Evolutionary conservation across 37 sponge, comb jelly and placozoan species (phyloP).

Genomic region (Hormiphora californensis): DNA sequence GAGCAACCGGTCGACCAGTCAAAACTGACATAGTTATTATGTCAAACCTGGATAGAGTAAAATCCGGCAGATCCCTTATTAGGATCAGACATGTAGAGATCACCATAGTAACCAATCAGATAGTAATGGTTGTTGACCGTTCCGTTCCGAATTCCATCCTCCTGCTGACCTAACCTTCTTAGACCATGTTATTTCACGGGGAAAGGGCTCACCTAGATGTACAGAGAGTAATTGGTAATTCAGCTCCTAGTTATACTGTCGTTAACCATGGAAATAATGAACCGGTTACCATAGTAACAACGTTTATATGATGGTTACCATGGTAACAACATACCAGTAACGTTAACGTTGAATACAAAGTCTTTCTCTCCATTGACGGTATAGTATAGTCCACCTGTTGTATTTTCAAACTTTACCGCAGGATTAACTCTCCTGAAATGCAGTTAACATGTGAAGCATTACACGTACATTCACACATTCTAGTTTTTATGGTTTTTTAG

Average conservation of each 20-base stretch:
- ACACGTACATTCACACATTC: too few relatives aligned
- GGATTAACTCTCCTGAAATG: constrained; percentile 42
- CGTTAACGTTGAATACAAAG: constrained; percentile 40
- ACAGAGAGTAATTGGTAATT: neutral
- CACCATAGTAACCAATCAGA: constrained; percentile 31
- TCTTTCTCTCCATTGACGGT: neutral
- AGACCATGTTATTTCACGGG: constrained; percentile 26
- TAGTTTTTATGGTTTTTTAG: too few relatives aligned
- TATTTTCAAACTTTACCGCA: neutral
- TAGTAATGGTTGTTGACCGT: neutral
- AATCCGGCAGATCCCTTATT: neutral
- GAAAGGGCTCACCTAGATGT: constrained; percentile 24
- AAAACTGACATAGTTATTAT: too few relatives aligned
- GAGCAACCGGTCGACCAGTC: too few relatives aligned
- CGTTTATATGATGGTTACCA: too few relatives aligned
- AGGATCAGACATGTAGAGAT: neutral
- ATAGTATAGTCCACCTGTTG: neutral
- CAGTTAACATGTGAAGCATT: too few relatives aligned
- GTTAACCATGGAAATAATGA: too few relatives aligned
- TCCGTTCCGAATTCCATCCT: neutral
- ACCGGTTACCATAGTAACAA: too few relatives aligned
- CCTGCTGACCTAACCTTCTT: neutral
- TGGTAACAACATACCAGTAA: constrained; percentile 9
- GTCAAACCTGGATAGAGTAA: constrained; percentile 1
- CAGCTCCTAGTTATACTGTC: too few relatives aligned